Base-by-base conservation (phyloP, 2,888 invertebrate species). In the Troides aeacus region DNA sequence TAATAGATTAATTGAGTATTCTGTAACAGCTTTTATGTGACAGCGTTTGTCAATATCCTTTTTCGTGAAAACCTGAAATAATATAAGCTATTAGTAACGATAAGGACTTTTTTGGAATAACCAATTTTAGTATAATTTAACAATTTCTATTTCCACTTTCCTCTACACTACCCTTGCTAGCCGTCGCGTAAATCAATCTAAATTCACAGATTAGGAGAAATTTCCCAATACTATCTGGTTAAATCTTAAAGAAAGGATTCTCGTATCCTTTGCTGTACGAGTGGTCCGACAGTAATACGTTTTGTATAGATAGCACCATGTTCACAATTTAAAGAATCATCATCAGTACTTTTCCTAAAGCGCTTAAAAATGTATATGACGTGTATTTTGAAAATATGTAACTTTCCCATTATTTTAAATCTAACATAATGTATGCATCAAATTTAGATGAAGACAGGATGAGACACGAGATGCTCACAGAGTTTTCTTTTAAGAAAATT, bases 401-500 rank as follows among this genome's bases (percentile, higher is more conserved):
- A 39, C 7, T 10, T 10, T 39, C 39, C 8, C 39, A 39, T 10
- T 39, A 39, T 39, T 39, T 39, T 39, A 39, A 39, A 39, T 39
- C 39, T 39, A 39, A 8, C 39, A 36, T 18, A 17, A 61, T 50
- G 62, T 62, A 65, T 30, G 57, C 75, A 74, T 73, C 71, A 78
- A 81, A 81, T 75, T 77, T 69, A 67, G 74, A 74, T 76, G 74
- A 73, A 74, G 73, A 72, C 71, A 71, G 72, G 73, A 71, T 72
- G 69, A 73, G 76, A 77, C 77, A 76, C 76, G 78, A 83, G 83
- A 83, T 80, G 81, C 74, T 74, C 71, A 69, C 71, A 71, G 74
- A 80, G 77, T 78, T 82, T 84, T 83, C 80, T 80, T 82, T 81
- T 76, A 77, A 79, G 79, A 77, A 85, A 83, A 86, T 85, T 84